Conservation (phyloP, 2,113 vertebrate genomes). For the Saguinus midas region DNA sequence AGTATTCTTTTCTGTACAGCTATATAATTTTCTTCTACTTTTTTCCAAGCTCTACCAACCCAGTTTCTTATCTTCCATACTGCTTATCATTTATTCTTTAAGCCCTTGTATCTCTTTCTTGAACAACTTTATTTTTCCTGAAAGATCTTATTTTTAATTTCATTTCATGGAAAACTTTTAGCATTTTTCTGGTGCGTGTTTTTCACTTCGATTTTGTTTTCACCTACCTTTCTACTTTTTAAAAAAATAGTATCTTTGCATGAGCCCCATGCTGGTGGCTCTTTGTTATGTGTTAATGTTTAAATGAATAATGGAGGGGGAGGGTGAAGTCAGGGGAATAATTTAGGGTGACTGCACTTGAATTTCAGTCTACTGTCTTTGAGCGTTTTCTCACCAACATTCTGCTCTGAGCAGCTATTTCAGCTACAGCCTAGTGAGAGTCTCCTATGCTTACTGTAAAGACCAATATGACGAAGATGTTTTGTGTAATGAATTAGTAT, state of each 20-base stretch:
- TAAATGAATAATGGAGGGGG: neutral
- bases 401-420: neutral
- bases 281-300: neutral
- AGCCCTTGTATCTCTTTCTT: neutral
- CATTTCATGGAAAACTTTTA: neutral
- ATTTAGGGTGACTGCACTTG: neutral
- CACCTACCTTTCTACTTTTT: neutral
- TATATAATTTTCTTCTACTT: neutral
- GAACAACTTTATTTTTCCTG: neutral
- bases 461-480: neutral
- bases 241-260: neutral
- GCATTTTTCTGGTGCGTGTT: neutral
- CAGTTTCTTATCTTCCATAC: neutral
- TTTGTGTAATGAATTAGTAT: neutral
- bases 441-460: neutral
- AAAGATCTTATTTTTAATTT: neutral
- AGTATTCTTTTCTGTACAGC: neutral
- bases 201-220: neutral
- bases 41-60: neutral
- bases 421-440: neutral
- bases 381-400: neutral
- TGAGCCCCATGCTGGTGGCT: neutral
- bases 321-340: neutral
- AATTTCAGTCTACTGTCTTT: neutral
- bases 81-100: neutral